Conservation (phyloP, 2,888 invertebrate genomes). For the Drosophila borealis region DNA sequence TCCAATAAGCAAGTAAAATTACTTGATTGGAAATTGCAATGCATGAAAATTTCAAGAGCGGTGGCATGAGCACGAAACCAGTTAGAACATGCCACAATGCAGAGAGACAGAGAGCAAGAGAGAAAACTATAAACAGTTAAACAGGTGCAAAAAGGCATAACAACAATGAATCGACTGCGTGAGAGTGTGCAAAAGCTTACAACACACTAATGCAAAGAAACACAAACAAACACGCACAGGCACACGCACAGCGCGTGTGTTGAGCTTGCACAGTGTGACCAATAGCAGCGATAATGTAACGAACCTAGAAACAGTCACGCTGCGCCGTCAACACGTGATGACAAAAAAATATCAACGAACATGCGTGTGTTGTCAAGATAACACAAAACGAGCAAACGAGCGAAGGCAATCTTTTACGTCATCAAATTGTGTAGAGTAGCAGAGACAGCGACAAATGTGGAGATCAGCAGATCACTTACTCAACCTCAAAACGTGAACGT, state of each 20-base stretch:
- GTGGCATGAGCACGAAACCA: slow-evolving; percentile 48
- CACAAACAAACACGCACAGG: slow-evolving; percentile 5
- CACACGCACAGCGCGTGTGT: slow-evolving; percentile 19
- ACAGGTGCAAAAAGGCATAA: slow-evolving; percentile 74
- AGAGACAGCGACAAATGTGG: slow-evolving; percentile 64
- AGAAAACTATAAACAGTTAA: slow-evolving; percentile 69
- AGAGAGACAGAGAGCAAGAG: slow-evolving; percentile 10
- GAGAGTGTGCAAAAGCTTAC: slow-evolving; percentile 40
- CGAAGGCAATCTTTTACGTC: slow-evolving; percentile 75
- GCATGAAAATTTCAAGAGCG: slow-evolving; percentile 56
- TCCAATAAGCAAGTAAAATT: slow-evolving; percentile 66
- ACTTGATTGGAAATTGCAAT: slow-evolving; percentile 59
- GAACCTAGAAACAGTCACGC: slow-evolving; percentile 25
- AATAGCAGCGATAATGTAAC: slow-evolving; percentile 19
- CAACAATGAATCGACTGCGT: slow-evolving; percentile 31
- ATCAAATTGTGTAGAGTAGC: slow-evolving; percentile 30
- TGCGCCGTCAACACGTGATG: slow-evolving; percentile 65
- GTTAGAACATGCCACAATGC: slow-evolving; percentile 56
- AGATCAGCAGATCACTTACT: slow-evolving; percentile 77
- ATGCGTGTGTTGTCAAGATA: slow-evolving; percentile 55
- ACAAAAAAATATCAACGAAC: slow-evolving; percentile 29
- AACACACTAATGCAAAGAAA: slow-evolving; percentile 19
- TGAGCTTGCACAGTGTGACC: slow-evolving; percentile 55
- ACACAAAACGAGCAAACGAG: slow-evolving; percentile 39
- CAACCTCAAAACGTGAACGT: slow-evolving; percentile 61